Conservation (phyloP, 2,888 invertebrate species). For the Ernsta delagoae region DNA sequence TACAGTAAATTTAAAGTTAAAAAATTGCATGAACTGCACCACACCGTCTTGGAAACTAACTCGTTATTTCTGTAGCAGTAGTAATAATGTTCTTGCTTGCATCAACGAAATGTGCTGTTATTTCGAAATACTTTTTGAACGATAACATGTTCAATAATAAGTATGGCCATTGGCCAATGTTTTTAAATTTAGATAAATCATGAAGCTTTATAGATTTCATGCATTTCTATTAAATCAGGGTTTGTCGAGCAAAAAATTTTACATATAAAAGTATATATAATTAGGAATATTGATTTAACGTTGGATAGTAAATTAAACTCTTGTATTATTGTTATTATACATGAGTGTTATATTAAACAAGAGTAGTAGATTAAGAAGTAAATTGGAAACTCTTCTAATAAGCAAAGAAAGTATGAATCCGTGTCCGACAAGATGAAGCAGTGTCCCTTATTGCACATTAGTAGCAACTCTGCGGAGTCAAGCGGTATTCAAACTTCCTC, state of each 20-base stretch:
- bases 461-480: slow-evolving; percentile 35
- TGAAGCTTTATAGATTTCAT: no score
- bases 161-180: background rate
- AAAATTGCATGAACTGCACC: slow-evolving; percentile 14
- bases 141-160: background rate
- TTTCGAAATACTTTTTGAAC: background rate
- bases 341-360: no score
- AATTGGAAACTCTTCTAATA: background rate
- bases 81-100: background rate
- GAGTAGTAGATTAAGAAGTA: no score
- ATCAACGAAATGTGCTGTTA: slow-evolving; percentile 1
- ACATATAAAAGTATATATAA: no score
- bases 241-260: no score
- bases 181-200: no score
- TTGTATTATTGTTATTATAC: no score
- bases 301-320: no score
- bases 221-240: no score
- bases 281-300: no score
- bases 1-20: slow-evolving; percentile 9
- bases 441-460: slow-evolving; percentile 1
- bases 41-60: slow-evolving; percentile 2
- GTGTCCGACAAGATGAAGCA: slow-evolving; percentile 8
- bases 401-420: background rate
- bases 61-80: slow-evolving; percentile 10
- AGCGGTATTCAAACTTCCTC: slow-evolving; percentile 37